Percentiles rank a stretch among this genome's conserved stretches.
These are phyloP conservation scores for Antennarius striatus DNA, from an alignment of 2,113 vertebrate genomes.

Conservation along the genomic window DNA sequence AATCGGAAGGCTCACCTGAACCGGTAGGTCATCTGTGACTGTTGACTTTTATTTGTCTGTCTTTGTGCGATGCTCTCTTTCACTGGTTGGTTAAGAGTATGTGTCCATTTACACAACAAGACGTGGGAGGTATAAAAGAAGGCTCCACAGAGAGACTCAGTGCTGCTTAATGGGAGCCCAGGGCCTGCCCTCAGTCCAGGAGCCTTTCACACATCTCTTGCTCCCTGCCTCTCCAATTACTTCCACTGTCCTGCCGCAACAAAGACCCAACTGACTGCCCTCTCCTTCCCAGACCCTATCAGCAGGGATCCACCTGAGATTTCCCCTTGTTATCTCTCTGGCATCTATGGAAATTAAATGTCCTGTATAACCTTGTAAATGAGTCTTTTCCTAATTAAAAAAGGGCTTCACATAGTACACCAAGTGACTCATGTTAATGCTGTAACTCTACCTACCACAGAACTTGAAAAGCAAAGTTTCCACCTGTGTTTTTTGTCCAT, in stretches of 20 bases:
- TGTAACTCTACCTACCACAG: slow-evolving; percentile 82
- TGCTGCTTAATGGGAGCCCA: slow-evolving; percentile 74
- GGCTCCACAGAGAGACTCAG: slow-evolving; percentile 65
- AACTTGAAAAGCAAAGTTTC: slow-evolving; percentile 66
- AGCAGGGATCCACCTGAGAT: slow-evolving; percentile 74
- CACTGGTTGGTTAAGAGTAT: slow-evolving; percentile 63
- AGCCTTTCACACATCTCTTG: slow-evolving; percentile 80
- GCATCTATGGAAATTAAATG: slow-evolving; percentile 79
- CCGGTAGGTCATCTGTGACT: slow-evolving; percentile 51
- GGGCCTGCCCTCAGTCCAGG: slow-evolving; percentile 67
- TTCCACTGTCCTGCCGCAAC: slow-evolving; percentile 79
- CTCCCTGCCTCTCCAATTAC: slow-evolving; percentile 78
- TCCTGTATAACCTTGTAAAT: slow-evolving; percentile 75
- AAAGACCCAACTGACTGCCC: slow-evolving; percentile 78
- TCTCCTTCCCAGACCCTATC: slow-evolving; percentile 80
- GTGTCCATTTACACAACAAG: slow-evolving; percentile 80
- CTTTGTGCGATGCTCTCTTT: slow-evolving; percentile 61
- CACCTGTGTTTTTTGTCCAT: slow-evolving; percentile 64
- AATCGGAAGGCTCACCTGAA: slow-evolving; percentile 35
- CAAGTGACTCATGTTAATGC: slow-evolving; percentile 88
- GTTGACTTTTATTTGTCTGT: slow-evolving; percentile 50
- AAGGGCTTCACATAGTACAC: slow-evolving; percentile 58
- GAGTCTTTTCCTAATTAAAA: slow-evolving; percentile 75
- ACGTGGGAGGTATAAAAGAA: slow-evolving; percentile 74
- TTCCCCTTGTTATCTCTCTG: slow-evolving; percentile 65